These are phyloP conservation scores for Hymenochirus boettgeri DNA, from an alignment of 2,113 vertebrate genomes.

Conservation along the genomic window DNA sequence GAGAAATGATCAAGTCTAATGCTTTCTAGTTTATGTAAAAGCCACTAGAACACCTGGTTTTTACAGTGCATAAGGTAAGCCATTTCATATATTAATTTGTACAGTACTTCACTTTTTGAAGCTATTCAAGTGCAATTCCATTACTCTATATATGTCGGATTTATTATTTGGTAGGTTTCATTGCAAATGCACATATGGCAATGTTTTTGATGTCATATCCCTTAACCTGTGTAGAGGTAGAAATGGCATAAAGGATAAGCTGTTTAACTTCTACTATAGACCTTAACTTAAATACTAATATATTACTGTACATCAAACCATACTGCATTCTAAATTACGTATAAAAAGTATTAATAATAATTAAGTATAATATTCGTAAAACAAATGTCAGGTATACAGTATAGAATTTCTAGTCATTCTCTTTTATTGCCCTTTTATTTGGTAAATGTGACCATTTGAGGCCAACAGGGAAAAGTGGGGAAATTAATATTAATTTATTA, in stretches of 20 bases:
- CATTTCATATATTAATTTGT: slow-evolving; percentile 25
- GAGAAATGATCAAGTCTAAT: slow-evolving; percentile 29
- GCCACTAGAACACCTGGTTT: slow-evolving; percentile 13
- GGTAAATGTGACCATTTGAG: too few species aligned
- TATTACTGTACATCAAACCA: too few species aligned
- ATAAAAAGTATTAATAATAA: too few species aligned
- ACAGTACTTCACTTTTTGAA: slow-evolving; percentile 25
- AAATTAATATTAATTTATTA: too few species aligned
- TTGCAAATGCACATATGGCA: slow-evolving; percentile 7
- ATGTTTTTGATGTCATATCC: slow-evolving; percentile 4
- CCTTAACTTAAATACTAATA: too few species aligned
- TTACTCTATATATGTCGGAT: slow-evolving; percentile 26
- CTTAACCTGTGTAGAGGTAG: not conserved
- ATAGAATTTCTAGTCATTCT: too few species aligned
- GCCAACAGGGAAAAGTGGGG: too few species aligned
- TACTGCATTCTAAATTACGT: too few species aligned
- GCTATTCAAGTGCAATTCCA: slow-evolving; percentile 9
- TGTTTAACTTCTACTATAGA: not conserved
- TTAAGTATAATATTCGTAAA: too few species aligned
- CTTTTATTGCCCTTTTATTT: too few species aligned
- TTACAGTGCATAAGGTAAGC: slow-evolving; percentile 23
- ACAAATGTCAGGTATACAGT: too few species aligned
- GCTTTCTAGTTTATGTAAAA: slow-evolving; percentile 32
- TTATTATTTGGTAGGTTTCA: slow-evolving; percentile 16
- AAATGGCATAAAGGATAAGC: not conserved